Base-by-base conservation (phyloP, 2,113 vertebrate genomes). In the Eulacestoma nigropectus region DNA sequence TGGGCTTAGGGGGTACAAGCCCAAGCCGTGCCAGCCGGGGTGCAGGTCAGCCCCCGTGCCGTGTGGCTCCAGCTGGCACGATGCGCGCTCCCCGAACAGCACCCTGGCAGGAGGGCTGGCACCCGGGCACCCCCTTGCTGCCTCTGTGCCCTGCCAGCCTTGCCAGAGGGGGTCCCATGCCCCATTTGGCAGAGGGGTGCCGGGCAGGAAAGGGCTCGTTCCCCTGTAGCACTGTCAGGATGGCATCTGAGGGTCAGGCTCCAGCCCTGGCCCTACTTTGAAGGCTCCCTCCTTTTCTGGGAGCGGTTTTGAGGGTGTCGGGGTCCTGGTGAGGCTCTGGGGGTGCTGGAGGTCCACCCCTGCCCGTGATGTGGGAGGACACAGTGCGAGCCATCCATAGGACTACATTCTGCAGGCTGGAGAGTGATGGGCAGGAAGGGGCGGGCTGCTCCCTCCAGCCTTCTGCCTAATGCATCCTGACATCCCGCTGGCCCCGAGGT, bases 91-190 rank as follows among this genome's bases (percentile, higher is more conserved):
- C 49, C 33, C 70, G 50, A 0, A 50, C 20, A 49, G 30, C 23
- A 7, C 18, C 30, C 50, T 33, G 30, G 56, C 37, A 87, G 57
- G 33, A 29, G 19, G n/a, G 33, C 84, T 75, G 72, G 44, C 44
- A 44, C 72, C 4, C 0, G 23, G 33, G 16, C 39, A 39, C 22
- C 22, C 26, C 46, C 6, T 15, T 11, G 16, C 55, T 77, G 39
- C 49, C 41, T 44, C 37, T 53, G 37, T 8, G 0, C 52, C 33
- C 49, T 30, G 29, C 20, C 53, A 19, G 26, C 78, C 35, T 20
- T 41, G 69, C 37, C 0, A 1, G 39, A 33, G n/a, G 7, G 13
- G 17, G 5, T 29, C 33, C 55, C 9, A 0, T 1, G 2, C 14
- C 56, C n/a, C 2, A 0, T 60, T 39, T 15, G 37, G 13, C 53